These are phyloP conservation scores for Volucella zonaria DNA, from an alignment of 2,888 invertebrate genomes.

Conservation along the genomic window DNA sequence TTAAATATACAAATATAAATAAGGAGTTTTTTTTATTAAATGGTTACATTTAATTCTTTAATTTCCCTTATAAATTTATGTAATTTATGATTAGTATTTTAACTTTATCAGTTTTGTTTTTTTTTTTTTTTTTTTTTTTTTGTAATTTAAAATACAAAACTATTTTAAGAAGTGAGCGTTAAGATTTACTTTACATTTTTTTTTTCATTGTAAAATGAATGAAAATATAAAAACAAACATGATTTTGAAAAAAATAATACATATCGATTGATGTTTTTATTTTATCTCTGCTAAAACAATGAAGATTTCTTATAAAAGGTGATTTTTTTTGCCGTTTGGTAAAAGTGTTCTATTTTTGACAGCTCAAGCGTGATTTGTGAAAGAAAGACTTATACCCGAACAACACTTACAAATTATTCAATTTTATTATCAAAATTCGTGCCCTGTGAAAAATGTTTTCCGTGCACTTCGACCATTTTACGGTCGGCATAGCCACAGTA, in stretches of 20 bases:
- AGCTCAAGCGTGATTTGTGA: too few relatives aligned
- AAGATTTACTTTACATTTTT: conserved; percentile 56
- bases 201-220: conserved; percentile 65
- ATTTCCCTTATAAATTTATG: conserved; percentile 61
- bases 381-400: too few relatives aligned
- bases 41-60: conserved; percentile 58
- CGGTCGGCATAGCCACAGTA: too few relatives aligned
- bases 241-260: conserved; percentile 59
- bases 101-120: conserved; percentile 29
- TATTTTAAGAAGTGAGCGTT: conserved; percentile 65
- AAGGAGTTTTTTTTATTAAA: conserved; percentile 49
- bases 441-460: too few relatives aligned
- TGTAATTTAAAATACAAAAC: conserved; percentile 53
- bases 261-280: conserved; percentile 30
- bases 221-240: conserved; percentile 69
- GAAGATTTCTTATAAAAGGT: too few relatives aligned
- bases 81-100: conserved; percentile 74
- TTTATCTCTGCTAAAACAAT: neutral
- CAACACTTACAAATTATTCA: too few relatives aligned
- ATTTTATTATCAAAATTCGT: too few relatives aligned
- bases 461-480: too few relatives aligned
- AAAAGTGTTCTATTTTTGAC: too few relatives aligned
- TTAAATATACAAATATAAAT: conserved; percentile 48
- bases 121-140: conserved; percentile 28
- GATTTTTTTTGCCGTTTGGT: too few relatives aligned